phyloP scores from a whole-genome alignment of 2,797 vertebrate species.

The Apogon talboti region DNA sequence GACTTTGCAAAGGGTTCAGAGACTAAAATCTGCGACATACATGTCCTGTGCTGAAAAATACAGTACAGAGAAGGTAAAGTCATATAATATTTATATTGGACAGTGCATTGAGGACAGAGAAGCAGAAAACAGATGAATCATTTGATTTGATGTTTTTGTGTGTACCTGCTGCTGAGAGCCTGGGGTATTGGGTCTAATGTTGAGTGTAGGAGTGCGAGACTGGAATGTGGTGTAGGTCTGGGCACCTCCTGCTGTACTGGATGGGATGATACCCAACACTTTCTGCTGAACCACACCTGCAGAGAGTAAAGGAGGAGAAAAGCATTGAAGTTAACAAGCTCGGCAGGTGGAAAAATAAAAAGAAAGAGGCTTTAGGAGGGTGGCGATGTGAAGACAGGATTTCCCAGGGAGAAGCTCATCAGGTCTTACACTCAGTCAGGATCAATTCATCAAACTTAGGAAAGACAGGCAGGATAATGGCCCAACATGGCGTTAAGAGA shows the following conservation, averaged over 20 bases:
- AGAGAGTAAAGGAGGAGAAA: slow-evolving; percentile 18
- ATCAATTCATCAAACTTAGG: background rate
- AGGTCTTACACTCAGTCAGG: background rate
- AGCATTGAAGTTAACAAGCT: background rate
- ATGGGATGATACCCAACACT: slow-evolving; percentile 96
- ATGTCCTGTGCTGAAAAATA: background rate
- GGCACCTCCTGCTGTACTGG: slow-evolving; percentile 88
- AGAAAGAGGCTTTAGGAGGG: background rate
- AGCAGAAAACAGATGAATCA: no score
- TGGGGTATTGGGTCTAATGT: slow-evolving; percentile 90
- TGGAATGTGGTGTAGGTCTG: slow-evolving; percentile 96
- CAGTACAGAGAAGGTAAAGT: background rate
- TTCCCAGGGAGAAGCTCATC: background rate
- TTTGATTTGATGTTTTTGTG: no score
- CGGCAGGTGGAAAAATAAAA: background rate
- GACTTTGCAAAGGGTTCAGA: background rate
- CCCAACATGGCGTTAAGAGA: background rate
- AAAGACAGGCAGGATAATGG: background rate
- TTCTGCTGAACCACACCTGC: slow-evolving; percentile 92
- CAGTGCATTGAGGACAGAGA: no score
- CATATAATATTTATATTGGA: no score
- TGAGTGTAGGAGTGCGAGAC: slow-evolving; percentile 92
- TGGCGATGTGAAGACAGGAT: background rate
- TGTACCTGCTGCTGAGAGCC: slow-evolving; percentile 88
- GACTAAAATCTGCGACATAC: background rate